Conservation (phyloP, 2,113 vertebrate genomes). For the Lamprotornis superbus region DNA sequence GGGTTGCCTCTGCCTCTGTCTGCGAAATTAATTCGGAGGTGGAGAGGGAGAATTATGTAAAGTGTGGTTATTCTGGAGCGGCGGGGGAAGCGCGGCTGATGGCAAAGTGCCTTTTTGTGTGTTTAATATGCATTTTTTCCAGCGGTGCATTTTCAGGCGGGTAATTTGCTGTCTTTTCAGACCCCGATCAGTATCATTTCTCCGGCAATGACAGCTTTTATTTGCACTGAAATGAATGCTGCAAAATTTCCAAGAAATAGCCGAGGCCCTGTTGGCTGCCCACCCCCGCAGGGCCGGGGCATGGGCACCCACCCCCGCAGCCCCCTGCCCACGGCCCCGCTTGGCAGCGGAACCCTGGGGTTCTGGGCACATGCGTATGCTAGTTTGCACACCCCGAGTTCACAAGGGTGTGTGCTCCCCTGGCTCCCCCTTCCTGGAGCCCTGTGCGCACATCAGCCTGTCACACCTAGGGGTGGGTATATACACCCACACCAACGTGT, state of each 20-base stretch:
- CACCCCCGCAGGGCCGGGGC: slow-evolving; percentile 27
- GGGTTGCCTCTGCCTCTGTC: slow-evolving; percentile 66
- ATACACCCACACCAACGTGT: too few relatives aligned
- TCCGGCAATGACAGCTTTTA: slow-evolving; percentile 82
- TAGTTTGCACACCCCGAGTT: background rate
- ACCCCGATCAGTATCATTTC: slow-evolving; percentile 83
- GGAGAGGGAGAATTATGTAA: slow-evolving; percentile 75
- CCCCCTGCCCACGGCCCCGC: fast-evolving
- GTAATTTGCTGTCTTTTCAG: slow-evolving; percentile 84
- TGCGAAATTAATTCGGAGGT: slow-evolving; percentile 70
- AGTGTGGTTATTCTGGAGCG: slow-evolving; percentile 74
- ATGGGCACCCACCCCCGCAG: background rate
- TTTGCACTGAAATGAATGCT: slow-evolving; percentile 82
- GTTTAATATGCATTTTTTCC: slow-evolving; percentile 82
- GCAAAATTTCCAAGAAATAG: slow-evolving; percentile 82
- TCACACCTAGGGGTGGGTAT: background rate
- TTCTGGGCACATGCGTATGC: background rate
- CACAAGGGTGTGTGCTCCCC: background rate
- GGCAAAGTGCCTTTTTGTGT: slow-evolving; percentile 80
- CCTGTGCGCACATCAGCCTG: fast-evolving
- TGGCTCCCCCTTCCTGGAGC: background rate
- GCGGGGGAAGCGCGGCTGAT: slow-evolving; percentile 69
- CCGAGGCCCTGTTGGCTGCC: slow-evolving; percentile 71
- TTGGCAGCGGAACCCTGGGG: background rate
- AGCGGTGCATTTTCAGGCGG: slow-evolving; percentile 75